Percentiles rank a stretch among this genome's conserved stretches.
Evolutionary conservation across 2,888 invertebrate species (phyloP).

Genomic region (Drosophila algonquin): DNA sequence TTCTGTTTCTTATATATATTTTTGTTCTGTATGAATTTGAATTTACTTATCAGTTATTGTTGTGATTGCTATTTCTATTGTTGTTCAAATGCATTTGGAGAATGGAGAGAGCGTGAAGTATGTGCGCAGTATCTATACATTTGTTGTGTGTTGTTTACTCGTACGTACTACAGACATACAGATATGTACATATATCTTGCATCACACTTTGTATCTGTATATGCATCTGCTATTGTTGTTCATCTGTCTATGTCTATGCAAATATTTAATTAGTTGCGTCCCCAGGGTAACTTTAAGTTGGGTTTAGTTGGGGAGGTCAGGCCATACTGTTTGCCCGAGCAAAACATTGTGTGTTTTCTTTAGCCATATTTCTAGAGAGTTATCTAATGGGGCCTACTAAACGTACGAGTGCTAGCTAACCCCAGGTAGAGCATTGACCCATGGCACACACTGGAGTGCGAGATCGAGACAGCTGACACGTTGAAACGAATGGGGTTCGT

Average conservation of each 20-base stretch:
- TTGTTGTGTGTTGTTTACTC: neutral
- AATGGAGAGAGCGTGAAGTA: conserved; percentile 45
- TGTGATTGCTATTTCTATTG: conserved; percentile 7
- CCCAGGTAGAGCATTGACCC: conserved; percentile 59
- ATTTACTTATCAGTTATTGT: conserved; percentile 43
- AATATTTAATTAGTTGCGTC: conserved; percentile 51
- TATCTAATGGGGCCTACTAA: conserved; percentile 6
- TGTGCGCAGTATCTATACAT: conserved; percentile 31
- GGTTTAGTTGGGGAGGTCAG: conserved; percentile 33
- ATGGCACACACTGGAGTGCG: conserved; percentile 28
- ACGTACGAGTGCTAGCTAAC: neutral
- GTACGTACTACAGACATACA: neutral
- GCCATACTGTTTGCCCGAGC: conserved; percentile 39
- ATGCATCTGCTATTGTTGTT: conserved; percentile 5
- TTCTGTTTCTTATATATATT: too few relatives aligned
- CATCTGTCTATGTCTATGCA: conserved; percentile 14
- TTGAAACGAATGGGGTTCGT: conserved; percentile 42
- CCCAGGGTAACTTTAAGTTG: conserved; percentile 15
- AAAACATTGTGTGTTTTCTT: conserved; percentile 29
- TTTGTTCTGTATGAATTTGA: neutral
- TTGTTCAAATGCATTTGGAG: conserved; percentile 42
- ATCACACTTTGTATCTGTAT: neutral
- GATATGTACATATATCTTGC: neutral
- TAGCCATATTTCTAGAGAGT: conserved; percentile 13
- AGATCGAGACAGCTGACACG: conserved; percentile 43